These are phyloP conservation scores for Lacerta viridis DNA, from an alignment of 2,797 vertebrate species.

Conservation along the genomic window DNA sequence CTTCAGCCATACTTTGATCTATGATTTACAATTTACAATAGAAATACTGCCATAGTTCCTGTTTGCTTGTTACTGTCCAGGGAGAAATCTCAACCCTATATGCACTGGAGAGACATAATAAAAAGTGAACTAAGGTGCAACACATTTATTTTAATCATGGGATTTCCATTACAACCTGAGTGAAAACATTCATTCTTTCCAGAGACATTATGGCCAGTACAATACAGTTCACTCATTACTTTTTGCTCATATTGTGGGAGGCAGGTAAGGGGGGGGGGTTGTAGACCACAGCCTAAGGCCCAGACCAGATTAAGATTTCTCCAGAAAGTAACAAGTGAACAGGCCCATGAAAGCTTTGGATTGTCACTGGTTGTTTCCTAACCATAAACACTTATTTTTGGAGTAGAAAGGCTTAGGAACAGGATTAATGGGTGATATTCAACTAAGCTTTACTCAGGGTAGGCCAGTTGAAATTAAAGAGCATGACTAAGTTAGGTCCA, in stretches of 20 bases:
- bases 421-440: neutral
- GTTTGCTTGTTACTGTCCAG: constrained; percentile 1
- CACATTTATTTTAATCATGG: constrained; percentile 9
- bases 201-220: neutral
- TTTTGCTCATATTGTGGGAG: neutral
- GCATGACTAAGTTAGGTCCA: too few species aligned
- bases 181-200: neutral
- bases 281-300: neutral
- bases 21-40: constrained; percentile 15
- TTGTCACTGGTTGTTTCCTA: neutral
- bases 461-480: too few species aligned
- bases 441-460: too few species aligned
- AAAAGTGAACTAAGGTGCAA: neutral
- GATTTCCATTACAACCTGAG: neutral
- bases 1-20: neutral
- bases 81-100: neutral
- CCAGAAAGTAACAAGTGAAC: constrained; percentile 5
- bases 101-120: neutral
- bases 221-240: neutral
- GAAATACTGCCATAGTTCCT: neutral
- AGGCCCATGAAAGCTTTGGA: neutral
- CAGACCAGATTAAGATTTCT: neutral
- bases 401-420: neutral
- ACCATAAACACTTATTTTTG: neutral
- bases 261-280: neutral